Percentiles rank a stretch among this genome's conserved stretches.
These are phyloP conservation scores for Meandrina meandrites DNA, from an alignment of 92 coral and sea anemone genomes.

Conservation along the genomic window DNA sequence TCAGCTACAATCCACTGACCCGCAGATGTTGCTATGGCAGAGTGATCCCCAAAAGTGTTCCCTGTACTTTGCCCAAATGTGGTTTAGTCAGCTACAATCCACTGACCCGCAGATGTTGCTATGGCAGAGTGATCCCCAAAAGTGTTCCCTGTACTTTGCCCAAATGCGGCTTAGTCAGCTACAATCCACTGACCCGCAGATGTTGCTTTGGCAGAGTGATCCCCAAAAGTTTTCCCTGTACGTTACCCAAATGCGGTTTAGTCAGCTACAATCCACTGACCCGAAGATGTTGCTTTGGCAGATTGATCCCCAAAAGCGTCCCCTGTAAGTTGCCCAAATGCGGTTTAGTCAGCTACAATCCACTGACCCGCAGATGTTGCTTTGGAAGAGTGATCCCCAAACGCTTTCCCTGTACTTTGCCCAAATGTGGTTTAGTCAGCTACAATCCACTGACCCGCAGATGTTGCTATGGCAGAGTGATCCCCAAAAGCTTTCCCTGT, in stretches of 20 bases:
- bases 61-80: neutral
- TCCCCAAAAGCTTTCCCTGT: neutral
- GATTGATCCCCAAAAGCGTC: neutral
- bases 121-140: neutral
- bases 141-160: too few relatives aligned
- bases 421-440: neutral
- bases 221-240: neutral
- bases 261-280: neutral
- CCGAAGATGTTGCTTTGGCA: constrained; percentile 5
- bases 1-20: neutral
- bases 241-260: neutral
- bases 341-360: neutral
- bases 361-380: constrained; percentile 11
- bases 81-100: constrained; percentile 9
- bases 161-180: constrained; percentile 3
- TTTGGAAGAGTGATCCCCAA: neutral
- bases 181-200: neutral
- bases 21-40: constrained; percentile 2
- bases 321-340: neutral
- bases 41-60: neutral
- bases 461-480: neutral
- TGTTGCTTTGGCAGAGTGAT: constrained; percentile 5
- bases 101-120: neutral
- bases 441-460: neutral
- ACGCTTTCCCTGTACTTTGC: neutral